Evolutionary conservation across 2,888 invertebrate species (phyloP), one percentile per base, ranked within the genome.

Genomic region (Syrista parreyssii): DNA sequence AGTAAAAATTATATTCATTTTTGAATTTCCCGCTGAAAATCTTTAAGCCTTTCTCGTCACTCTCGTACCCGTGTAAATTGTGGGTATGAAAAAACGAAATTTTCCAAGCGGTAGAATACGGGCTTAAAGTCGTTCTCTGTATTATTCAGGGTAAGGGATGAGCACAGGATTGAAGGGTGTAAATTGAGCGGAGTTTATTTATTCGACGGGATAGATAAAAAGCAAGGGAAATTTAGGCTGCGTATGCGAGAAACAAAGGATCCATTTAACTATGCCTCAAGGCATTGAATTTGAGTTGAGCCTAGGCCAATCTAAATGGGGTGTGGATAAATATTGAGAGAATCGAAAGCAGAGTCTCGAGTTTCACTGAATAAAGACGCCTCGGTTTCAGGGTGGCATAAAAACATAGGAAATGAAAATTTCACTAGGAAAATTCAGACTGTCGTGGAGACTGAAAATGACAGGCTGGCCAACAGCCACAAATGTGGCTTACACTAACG

Each of bases 401-500:
- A 6, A 23, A 55, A 23, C 23, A 23, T 55, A 0, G 15, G 2
- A 23, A 40, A 40, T 23, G 40, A 23, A 23, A 15, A 6, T 40
- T 40, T 40, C 40, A 40, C 4, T 1, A 40, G 40, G 6, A 15
- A 40, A 40, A 4, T 15, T 15, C 15, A 40, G 0, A 15, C 2
- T 55, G 23, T 55, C 23, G 40, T 55, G 23, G 23, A 6, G 40
- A 55, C 23, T 55, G 15, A 55, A 55, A 23, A 23, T 15, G 15
- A 0, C 40, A 4, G 23, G 6, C 23, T 23, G 9, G 9, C 40
- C 40, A 15, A 55, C 23, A 23, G 23, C 40, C 40, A 23, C 35
- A 72, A 78, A 75, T 76, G 78, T 77, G 75, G 76, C 72, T 74
- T 69, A 79, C 75, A 77, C 69, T 68, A 73, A 71, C 74, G 68